Percentiles rank a stretch among this genome's conserved stretches.
These are phyloP conservation scores for Drosophila yooni DNA, from an alignment of 2,888 invertebrate species.

Conservation along the genomic window DNA sequence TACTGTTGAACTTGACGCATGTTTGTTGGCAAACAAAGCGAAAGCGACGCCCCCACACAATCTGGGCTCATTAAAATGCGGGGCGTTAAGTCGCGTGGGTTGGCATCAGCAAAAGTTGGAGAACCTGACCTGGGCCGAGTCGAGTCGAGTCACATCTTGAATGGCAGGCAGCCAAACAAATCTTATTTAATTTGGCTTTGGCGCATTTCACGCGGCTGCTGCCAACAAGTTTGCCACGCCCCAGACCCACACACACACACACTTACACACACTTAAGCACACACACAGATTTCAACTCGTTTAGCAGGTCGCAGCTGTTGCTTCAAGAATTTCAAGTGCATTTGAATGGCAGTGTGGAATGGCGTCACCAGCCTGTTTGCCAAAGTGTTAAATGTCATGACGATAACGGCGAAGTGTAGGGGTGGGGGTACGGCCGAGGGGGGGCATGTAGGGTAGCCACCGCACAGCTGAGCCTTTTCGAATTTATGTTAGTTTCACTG, in stretches of 20 bases:
- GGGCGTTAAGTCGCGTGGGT: slow-evolving; percentile 63
- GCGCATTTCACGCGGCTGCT: slow-evolving; percentile 65
- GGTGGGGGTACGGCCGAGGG: neutral
- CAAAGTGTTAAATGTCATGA: slow-evolving; percentile 80
- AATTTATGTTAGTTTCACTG: slow-evolving; percentile 71
- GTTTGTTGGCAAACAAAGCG: slow-evolving; percentile 77
- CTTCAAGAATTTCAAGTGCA: slow-evolving; percentile 79
- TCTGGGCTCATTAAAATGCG: slow-evolving; percentile 75
- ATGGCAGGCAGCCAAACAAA: slow-evolving; percentile 76
- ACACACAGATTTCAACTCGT: slow-evolving; percentile 37
- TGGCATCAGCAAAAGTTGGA: slow-evolving; percentile 70
- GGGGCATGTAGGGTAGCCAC: neutral
- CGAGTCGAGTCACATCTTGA: slow-evolving; percentile 61
- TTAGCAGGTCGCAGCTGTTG: slow-evolving; percentile 75
- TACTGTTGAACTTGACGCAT: slow-evolving; percentile 75
- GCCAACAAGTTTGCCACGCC: slow-evolving; percentile 54
- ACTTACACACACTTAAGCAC: slow-evolving; percentile 8
- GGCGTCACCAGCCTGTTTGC: slow-evolving; percentile 61
- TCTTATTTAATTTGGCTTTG: slow-evolving; percentile 80
- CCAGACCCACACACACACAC: neutral
- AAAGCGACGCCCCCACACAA: slow-evolving; percentile 29
- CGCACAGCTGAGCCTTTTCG: slow-evolving; percentile 63
- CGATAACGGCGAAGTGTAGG: slow-evolving; percentile 26
- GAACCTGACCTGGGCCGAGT: slow-evolving; percentile 55
- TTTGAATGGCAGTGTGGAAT: slow-evolving; percentile 71